Conservation (phyloP, 2,113 vertebrate species). For the Naja naja region DNA sequence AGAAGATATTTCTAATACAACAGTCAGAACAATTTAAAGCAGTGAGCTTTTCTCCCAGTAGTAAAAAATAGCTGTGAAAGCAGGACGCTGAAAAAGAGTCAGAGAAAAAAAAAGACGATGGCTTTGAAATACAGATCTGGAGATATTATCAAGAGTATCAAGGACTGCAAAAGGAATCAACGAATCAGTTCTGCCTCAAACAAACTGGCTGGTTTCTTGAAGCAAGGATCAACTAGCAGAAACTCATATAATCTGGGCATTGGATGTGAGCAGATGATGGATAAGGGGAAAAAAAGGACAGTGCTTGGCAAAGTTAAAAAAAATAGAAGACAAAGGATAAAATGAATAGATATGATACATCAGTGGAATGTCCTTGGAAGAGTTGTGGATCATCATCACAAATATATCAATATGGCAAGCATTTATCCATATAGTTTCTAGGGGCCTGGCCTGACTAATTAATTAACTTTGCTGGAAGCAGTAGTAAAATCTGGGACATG, state of each 20-base stretch:
- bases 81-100: neutral
- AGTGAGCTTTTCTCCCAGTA: neutral
- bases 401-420: neutral
- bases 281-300: neutral
- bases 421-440: neutral
- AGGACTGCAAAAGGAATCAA: neutral
- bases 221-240: neutral
- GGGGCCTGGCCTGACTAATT: neutral
- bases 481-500: slow-evolving; percentile 15
- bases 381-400: neutral
- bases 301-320: neutral
- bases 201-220: neutral
- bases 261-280: neutral
- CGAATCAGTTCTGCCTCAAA: neutral
- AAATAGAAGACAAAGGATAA: neutral
- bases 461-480: slow-evolving; percentile 32
- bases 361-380: neutral
- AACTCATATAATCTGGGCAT: neutral
- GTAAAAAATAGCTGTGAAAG: neutral
- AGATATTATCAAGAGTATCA: neutral
- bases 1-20: neutral
- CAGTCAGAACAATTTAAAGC: neutral
- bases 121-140: neutral
- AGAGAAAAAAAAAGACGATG: neutral
- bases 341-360: neutral